phyloP scores from a whole-genome alignment of 2,797 vertebrate genomes.

The Cephalopachus bancanus region DNA sequence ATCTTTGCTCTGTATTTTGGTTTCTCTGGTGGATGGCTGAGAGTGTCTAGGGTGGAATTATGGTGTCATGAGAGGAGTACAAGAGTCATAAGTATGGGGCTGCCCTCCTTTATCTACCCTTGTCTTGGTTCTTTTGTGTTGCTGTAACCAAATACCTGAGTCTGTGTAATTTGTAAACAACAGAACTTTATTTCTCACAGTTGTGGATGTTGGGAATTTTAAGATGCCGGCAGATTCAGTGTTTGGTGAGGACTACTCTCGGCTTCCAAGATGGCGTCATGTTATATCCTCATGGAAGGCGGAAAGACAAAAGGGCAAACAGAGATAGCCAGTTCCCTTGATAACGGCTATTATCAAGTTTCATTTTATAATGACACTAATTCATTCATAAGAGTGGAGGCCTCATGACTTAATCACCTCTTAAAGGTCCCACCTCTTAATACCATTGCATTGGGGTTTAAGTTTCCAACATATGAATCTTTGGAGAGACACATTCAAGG shows the following conservation, averaged over 20 bases:
- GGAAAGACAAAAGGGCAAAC: neutral
- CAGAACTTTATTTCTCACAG: neutral
- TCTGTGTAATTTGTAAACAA: neutral
- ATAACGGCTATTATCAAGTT: neutral
- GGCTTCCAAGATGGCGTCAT: neutral
- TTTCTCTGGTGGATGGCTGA: neutral
- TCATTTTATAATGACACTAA: neutral
- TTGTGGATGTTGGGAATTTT: neutral
- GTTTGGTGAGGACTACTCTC: neutral
- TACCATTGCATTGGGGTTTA: neutral
- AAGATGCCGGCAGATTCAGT: neutral
- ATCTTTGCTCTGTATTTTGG: neutral
- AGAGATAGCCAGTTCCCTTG: neutral
- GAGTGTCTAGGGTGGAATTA: neutral
- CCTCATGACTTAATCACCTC: neutral
- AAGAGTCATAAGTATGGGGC: neutral
- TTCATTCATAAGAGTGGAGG: neutral
- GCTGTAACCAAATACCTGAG: neutral
- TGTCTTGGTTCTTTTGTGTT: neutral
- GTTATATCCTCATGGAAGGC: neutral
- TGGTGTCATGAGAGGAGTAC: neutral
- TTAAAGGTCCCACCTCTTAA: neutral
- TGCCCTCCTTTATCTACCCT: neutral
- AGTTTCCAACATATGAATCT: neutral
- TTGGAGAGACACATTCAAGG: neutral